Conservation (phyloP, 2,797 vertebrate species). For the Valencia hispanica region DNA sequence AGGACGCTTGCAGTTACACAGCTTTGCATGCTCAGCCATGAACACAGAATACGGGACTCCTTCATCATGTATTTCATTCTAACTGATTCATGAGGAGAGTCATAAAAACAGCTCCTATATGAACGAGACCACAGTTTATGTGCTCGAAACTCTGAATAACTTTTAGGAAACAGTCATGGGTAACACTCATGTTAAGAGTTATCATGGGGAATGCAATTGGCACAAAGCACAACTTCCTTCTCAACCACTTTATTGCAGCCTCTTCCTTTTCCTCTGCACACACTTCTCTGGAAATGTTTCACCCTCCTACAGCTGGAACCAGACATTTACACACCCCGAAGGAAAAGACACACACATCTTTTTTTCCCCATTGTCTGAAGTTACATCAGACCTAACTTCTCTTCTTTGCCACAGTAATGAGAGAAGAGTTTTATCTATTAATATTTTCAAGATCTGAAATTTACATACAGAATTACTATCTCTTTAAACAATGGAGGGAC, state of each 20-base stretch:
- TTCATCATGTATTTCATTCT: slow-evolving; percentile 1
- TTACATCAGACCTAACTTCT: too few species aligned
- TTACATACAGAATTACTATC: too few species aligned
- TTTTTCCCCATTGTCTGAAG: too few species aligned
- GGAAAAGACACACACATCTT: too few species aligned
- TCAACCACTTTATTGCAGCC: background rate
- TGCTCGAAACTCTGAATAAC: slow-evolving; percentile 2
- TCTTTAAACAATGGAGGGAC: too few species aligned
- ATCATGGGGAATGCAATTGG: background rate
- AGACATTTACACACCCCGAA: too few species aligned
- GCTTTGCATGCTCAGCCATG: slow-evolving; percentile 4
- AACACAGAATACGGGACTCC: background rate
- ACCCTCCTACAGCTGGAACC: background rate
- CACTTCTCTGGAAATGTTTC: slow-evolving; percentile 1
- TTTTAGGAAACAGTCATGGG: background rate
- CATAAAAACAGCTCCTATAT: slow-evolving; percentile 15
- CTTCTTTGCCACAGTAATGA: too few species aligned
- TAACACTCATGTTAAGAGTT: background rate
- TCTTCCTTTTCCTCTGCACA: background rate
- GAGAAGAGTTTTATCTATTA: too few species aligned
- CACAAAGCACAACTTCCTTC: slow-evolving; percentile 5
- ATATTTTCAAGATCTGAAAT: too few species aligned
- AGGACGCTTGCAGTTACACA: slow-evolving; percentile 30
- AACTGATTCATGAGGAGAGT: slow-evolving; percentile 3
- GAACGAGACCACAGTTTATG: background rate